phyloP scores from a whole-genome alignment of 2,797 vertebrate genomes.

The Odontamblyopus rebecca region DNA sequence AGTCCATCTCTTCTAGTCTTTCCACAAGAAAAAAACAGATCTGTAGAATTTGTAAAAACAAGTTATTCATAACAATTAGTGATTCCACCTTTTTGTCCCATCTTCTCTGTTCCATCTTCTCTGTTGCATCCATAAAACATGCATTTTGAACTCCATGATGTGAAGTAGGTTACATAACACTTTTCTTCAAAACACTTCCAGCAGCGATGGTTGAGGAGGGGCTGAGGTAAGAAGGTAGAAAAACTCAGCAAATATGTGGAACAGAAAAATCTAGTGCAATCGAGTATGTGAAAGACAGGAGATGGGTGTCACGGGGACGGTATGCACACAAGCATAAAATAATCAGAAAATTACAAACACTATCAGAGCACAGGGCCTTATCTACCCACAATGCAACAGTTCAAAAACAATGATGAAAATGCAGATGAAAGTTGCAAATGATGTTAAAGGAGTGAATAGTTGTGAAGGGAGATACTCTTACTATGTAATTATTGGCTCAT shows the following conservation, averaged over 20 bases:
- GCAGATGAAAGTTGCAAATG: conserved; percentile 26
- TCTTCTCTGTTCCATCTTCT: conserved; percentile 34
- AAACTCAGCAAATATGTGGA: conserved; percentile 44
- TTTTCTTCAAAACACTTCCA: conserved; percentile 55
- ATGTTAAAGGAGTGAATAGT: conserved; percentile 26
- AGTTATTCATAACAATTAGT: conserved; percentile 43
- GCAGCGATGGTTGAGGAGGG: conserved; percentile 62
- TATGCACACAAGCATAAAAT: conserved; percentile 34
- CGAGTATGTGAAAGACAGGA: conserved; percentile 38
- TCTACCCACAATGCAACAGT: conserved; percentile 14
- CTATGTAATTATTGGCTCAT: conserved; percentile 11
- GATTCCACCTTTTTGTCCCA: conserved; percentile 37
- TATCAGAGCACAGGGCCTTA: conserved; percentile 21
- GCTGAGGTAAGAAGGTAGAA: conserved; percentile 45
- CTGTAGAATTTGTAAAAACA: conserved; percentile 54
- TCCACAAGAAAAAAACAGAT: conserved; percentile 46
- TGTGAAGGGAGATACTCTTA: background rate
- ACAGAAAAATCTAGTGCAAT: conserved; percentile 53
- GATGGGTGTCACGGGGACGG: conserved; percentile 13
- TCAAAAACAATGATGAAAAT: conserved; percentile 26
- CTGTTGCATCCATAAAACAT: conserved; percentile 55
- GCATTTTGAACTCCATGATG: conserved; percentile 59
- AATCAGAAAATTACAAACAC: conserved; percentile 36
- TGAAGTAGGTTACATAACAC: conserved; percentile 69
- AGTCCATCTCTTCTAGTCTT: conserved; percentile 52